A percentile compares a stretch with the other conserved stretches of the same genome.
Conservation (phyloP, 37 sponge, comb jelly and placozoan genomes). For the Halichondria panicea region DNA sequence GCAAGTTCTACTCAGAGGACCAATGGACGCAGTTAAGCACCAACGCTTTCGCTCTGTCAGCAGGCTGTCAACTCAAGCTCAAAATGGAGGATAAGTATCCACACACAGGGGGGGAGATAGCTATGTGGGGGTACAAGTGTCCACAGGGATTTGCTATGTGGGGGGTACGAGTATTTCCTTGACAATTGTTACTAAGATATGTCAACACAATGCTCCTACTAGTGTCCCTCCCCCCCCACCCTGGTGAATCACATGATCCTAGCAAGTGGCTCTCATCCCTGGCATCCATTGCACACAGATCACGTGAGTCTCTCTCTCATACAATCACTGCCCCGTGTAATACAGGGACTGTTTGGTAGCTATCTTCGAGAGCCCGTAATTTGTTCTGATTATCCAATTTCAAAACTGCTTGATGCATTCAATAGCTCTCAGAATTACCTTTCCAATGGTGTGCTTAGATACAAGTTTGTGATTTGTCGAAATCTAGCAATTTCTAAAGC, state of each 20-base stretch:
- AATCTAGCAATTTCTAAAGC: too few species aligned
- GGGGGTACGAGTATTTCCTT: neutral
- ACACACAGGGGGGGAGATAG: neutral
- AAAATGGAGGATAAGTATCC: conserved; percentile 58
- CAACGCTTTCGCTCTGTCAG: conserved; percentile 54
- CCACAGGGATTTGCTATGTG: too few species aligned
- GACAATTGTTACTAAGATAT: conserved; percentile 4
- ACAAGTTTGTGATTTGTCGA: neutral
- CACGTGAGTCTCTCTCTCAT: conserved; percentile 31
- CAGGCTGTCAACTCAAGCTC: conserved; percentile 66
- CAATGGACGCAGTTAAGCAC: conserved; percentile 63
- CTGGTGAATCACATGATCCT: conserved; percentile 35
- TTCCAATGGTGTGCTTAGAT: neutral
- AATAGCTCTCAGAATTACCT: too few species aligned
- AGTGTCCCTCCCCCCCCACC: conserved; percentile 49
- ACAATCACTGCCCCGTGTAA: too few species aligned
- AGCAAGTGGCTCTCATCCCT: conserved; percentile 41
- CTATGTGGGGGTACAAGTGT: neutral
- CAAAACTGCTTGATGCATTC: too few species aligned
- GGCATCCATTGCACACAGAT: conserved; percentile 22
- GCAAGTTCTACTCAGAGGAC: conserved; percentile 64
- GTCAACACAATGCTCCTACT: conserved; percentile 56
- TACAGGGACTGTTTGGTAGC: too few species aligned
- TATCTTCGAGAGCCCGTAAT: too few species aligned
- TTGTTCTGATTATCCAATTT: too few species aligned